A percentile compares a stretch with the other conserved stretches of the same genome.
These are phyloP conservation scores for Pollachius pollachius DNA, from an alignment of 2,113 vertebrate species.

Conservation along the genomic window DNA sequence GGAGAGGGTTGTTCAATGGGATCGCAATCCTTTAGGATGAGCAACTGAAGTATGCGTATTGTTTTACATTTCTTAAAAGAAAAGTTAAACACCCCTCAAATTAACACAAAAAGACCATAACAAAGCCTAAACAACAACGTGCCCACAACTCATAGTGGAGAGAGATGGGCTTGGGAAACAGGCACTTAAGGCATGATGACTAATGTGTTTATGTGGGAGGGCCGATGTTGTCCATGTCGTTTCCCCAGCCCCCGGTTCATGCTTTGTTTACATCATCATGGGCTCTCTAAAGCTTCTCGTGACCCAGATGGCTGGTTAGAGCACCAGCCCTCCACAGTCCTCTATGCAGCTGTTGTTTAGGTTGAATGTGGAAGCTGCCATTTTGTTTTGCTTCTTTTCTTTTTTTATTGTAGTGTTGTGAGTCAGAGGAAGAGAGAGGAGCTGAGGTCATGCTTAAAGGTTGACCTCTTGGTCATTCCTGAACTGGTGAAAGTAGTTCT, in stretches of 20 bases:
- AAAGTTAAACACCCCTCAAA: no score
- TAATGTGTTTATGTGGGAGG: neutral
- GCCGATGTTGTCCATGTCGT: constrained; percentile 14
- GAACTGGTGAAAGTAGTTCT: constrained; percentile 3
- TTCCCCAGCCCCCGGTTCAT: constrained; percentile 30
- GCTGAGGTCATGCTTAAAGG: constrained; percentile 28
- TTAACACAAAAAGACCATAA: no score
- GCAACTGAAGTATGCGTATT: no score
- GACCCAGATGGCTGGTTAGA: constrained; percentile 38
- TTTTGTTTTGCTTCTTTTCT: constrained; percentile 32
- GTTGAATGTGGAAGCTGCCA: constrained; percentile 6
- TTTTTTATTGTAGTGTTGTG: neutral
- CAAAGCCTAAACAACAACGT: no score
- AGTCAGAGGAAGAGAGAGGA: constrained; percentile 31
- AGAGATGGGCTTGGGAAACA: no score
- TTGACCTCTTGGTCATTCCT: constrained; percentile 15
- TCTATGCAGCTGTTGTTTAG: constrained; percentile 57
- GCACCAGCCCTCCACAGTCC: constrained; percentile 19
- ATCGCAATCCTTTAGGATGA: no score
- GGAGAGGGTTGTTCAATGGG: no score
- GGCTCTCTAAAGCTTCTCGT: constrained; percentile 15
- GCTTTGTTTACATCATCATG: constrained; percentile 52
- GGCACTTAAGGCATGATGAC: neutral
- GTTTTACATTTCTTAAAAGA: no score
- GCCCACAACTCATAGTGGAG: neutral